phyloP scores from a whole-genome alignment of 2,113 vertebrate species.

The Leucoraja erinaceus region DNA sequence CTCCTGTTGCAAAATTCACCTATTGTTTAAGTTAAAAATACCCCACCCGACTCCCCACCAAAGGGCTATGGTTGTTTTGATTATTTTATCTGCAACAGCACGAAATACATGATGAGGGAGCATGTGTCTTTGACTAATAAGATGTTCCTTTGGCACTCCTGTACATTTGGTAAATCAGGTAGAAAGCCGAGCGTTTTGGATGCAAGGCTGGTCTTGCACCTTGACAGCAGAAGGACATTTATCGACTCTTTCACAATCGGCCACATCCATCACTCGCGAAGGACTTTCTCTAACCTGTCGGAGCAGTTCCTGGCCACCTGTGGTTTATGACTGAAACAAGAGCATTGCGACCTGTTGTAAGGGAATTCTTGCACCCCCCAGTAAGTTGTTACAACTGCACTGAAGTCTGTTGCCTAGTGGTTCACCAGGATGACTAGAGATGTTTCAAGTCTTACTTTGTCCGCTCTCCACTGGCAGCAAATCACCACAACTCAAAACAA shows the following conservation, averaged over 20 bases:
- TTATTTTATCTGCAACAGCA: neutral
- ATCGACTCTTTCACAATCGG: neutral
- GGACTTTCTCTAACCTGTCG: neutral
- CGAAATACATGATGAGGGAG: neutral
- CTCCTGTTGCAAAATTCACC: too few relatives aligned
- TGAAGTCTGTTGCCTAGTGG: neutral
- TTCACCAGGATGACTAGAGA: neutral
- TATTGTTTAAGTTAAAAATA: too few relatives aligned
- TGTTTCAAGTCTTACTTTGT: neutral
- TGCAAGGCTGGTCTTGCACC: neutral
- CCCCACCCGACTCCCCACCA: too few relatives aligned
- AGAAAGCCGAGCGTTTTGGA: neutral
- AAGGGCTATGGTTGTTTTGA: neutral
- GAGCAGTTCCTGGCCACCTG: neutral
- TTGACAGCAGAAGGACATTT: neutral
- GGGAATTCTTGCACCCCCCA: too few relatives aligned
- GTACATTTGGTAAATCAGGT: neutral
- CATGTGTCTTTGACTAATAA: neutral
- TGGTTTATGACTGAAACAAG: neutral
- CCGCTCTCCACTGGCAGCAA: neutral
- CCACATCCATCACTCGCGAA: too few relatives aligned
- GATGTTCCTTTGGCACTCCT: neutral
- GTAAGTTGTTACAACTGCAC: neutral
- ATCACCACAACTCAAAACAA: neutral
- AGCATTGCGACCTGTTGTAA: neutral